Conservation (phyloP, 2,797 vertebrate genomes). For the Rhinichthys osculus region DNA sequence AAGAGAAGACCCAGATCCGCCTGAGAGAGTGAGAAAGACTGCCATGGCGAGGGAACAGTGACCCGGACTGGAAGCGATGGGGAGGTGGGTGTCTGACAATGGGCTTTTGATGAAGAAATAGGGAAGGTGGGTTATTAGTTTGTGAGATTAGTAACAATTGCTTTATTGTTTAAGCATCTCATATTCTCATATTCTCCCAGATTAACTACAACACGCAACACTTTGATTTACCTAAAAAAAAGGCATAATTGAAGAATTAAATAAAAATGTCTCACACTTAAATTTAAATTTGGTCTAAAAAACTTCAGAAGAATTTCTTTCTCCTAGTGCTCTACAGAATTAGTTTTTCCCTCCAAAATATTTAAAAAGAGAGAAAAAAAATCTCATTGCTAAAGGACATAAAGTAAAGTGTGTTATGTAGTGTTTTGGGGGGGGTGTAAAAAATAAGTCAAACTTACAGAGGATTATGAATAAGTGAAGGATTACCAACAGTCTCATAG, state of each 20-base stretch:
- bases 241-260: not conserved
- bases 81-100: conserved; percentile 64
- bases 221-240: not conserved
- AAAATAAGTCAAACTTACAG: conserved; percentile 63
- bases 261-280: not conserved
- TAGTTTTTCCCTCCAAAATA: not conserved
- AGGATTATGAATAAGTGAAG: conserved; percentile 61
- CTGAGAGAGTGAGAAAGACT: conserved; percentile 72
- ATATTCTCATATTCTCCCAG: not conserved
- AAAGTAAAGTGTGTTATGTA: not conserved
- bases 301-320: not conserved
- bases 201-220: not conserved
- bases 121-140: not conserved
- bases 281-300: not conserved
- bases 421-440: not conserved
- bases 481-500: conserved; percentile 50
- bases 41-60: conserved; percentile 67
- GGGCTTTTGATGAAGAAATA: conserved; percentile 53
- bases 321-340: not conserved
- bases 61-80: conserved; percentile 73
- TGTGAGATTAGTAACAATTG: not conserved
- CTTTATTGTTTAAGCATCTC: not conserved
- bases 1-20: conserved; percentile 72
- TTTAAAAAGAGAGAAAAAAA: not conserved
- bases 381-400: not conserved